Percentiles rank a stretch among this genome's conserved stretches.
These are phyloP conservation scores for Sebastiscus albofasciatus DNA, from an alignment of 2,797 vertebrate species.

Conservation along the genomic window DNA sequence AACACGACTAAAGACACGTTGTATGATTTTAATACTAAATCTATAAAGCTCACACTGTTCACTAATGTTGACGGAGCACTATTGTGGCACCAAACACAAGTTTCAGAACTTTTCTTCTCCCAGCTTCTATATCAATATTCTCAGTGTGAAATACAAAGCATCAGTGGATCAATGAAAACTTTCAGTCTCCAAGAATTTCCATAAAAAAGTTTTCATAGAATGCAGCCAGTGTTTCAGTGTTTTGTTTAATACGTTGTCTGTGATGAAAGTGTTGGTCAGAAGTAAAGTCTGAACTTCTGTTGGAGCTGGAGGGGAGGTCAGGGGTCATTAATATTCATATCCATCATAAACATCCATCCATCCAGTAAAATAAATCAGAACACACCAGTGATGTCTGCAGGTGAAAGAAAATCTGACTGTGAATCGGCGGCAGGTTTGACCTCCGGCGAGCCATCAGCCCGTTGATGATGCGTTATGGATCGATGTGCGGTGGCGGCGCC, in stretches of 20 bases:
- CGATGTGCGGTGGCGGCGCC: not conserved
- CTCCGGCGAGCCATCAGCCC: not conserved
- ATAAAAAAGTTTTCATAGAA: not conserved
- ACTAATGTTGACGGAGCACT: not conserved
- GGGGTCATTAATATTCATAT: constrained; percentile 21
- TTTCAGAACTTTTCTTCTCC: no score
- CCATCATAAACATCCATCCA: not conserved
- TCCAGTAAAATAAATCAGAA: not conserved
- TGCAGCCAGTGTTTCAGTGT: not conserved
- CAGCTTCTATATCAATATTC: no score
- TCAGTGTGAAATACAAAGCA: no score
- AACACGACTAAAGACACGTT: no score
- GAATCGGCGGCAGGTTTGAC: constrained; percentile 8
- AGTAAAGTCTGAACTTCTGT: not conserved
- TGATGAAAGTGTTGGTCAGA: not conserved
- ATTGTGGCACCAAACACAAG: no score
- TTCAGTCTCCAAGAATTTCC: not conserved
- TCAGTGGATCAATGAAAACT: not conserved
- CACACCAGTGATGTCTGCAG: not conserved
- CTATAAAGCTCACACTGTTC: no score
- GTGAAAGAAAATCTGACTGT: not conserved
- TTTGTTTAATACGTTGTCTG: not conserved
- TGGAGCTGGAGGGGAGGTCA: constrained; percentile 14
- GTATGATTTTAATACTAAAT: no score
- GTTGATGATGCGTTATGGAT: constrained; percentile 8